Percentiles rank a stretch among this genome's conserved stretches.
Evolutionary conservation across 37 sponge, comb jelly and placozoan species (phyloP).

Genomic region (Mnemiopsis leidyi): DNA sequence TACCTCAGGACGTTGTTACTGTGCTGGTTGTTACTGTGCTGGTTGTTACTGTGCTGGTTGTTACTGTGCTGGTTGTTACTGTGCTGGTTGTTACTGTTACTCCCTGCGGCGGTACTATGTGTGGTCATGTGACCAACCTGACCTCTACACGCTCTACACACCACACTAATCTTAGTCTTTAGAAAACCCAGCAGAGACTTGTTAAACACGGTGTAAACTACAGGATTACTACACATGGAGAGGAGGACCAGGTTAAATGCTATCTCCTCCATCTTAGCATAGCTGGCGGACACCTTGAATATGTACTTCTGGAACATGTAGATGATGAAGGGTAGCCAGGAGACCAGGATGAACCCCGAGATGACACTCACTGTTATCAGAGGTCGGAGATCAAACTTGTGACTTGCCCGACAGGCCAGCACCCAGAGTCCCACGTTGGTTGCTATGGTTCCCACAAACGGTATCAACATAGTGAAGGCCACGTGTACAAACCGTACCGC

Average conservation of each 20-base stretch:
- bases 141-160: neutral
- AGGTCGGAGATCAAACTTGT: neutral
- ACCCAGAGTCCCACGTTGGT: constrained; percentile 14
- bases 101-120: neutral
- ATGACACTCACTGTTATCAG: constrained; percentile 6
- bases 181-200: neutral
- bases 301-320: constrained; percentile 51
- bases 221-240: neutral
- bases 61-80: neutral
- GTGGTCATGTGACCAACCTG: neutral
- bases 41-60: no score
- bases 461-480: constrained; percentile 7
- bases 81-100: neutral
- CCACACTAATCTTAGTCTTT: neutral
- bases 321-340: constrained; percentile 49
- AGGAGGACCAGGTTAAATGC: constrained; percentile 22
- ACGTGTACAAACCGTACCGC: neutral
- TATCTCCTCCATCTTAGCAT: neutral
- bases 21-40: no score
- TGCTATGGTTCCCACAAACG: constrained; percentile 3
- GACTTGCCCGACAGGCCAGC: neutral
- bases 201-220: constrained; percentile 26
- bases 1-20: no score
- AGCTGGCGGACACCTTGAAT: neutral
- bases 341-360: constrained; percentile 10